Base-by-base conservation (phyloP, 2,113 vertebrate genomes). In the Chaetodon trifascialis region DNA sequence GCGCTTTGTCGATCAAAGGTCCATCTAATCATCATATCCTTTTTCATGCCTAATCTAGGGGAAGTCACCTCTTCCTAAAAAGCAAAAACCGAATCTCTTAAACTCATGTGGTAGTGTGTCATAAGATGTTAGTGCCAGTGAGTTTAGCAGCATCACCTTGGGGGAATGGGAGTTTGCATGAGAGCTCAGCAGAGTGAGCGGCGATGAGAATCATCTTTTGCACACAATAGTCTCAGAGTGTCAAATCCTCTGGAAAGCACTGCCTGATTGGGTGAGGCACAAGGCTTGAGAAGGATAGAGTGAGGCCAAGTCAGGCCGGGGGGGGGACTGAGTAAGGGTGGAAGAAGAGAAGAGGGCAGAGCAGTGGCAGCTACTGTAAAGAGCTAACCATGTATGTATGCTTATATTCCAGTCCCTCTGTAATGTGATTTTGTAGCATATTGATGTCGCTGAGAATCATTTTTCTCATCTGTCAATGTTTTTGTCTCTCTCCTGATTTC, bases 381-480 rank as follows among this genome's bases (percentile, higher is more conserved):
- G 56, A 76, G 55, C 42, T 76, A 75, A 52, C 67, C 44, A 17
- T 56, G 51, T 69, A 77, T 87, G 68, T 86, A 69, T 72, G 73
- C 82, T 92, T 92, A 85, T 60, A 86, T 80, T 77, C 62, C 65
- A 86, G 71, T 84, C 62, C 78, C 36, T 82, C 75, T 70, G 73
- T 84, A 90, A 92, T 90, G 74, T 89, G 86, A 93, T 93, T 92
- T 87, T 75, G 62, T 40, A 81, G 68, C 86, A 80, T 81, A 85
- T 87, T 88, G 84, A 82, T 83, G 86, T 86, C 82, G 21, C 67
- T 25, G 17, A 52, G 75, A 84, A 90, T 91, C 76, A 86, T 83
- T 80, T 66, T 83, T 82, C 74, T 90, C 84, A 89, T 90, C 78
- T 89, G 88, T 92, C 92, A 90, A 7, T 51, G 51, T 85, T 89